A percentile compares a stretch with the other conserved stretches of the same genome.
Evolutionary conservation across 2,797 vertebrate species (phyloP).

Genomic region (Peromyscus aztecus): DNA sequence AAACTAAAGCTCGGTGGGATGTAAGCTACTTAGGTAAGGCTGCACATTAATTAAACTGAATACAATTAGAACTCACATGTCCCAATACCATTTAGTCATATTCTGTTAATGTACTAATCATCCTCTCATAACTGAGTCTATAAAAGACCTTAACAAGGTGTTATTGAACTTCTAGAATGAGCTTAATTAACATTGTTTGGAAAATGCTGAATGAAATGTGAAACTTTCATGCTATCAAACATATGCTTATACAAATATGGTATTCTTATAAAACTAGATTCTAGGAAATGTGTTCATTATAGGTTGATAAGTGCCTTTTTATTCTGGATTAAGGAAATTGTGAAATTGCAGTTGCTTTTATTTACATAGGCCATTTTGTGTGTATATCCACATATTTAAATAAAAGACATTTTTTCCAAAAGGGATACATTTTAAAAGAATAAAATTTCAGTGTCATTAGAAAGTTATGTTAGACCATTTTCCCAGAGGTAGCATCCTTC

Average conservation of each 20-base stretch:
- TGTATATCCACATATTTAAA: conserved; percentile 45
- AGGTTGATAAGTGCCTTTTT: conserved; percentile 72
- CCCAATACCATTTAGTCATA: background rate
- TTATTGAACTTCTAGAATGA: conserved; percentile 37
- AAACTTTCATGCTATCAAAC: conserved; percentile 35
- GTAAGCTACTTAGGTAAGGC: background rate
- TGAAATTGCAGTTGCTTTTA: conserved; percentile 85
- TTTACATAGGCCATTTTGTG: conserved; percentile 80
- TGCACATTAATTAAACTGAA: background rate
- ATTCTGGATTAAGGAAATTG: conserved; percentile 78
- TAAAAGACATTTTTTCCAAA: conserved; percentile 47
- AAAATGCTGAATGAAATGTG: conserved; percentile 69
- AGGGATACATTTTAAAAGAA: conserved; percentile 71
- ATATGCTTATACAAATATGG: conserved; percentile 71
- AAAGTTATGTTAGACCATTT: conserved; percentile 73
- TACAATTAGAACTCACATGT: background rate
- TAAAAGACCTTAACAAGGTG: conserved; percentile 14
- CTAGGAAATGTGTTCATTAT: conserved; percentile 72
- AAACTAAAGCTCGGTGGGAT: background rate
- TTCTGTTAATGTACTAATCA: background rate
- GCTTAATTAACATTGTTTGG: conserved; percentile 62
- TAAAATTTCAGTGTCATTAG: conserved; percentile 75
- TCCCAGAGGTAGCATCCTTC: conserved; percentile 74
- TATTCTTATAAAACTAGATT: conserved; percentile 78
- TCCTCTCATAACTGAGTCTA: background rate